Evolutionary conservation across 1,140 invertebrate species (phyloP).

Genomic region (Drosophila willistoni): DNA sequence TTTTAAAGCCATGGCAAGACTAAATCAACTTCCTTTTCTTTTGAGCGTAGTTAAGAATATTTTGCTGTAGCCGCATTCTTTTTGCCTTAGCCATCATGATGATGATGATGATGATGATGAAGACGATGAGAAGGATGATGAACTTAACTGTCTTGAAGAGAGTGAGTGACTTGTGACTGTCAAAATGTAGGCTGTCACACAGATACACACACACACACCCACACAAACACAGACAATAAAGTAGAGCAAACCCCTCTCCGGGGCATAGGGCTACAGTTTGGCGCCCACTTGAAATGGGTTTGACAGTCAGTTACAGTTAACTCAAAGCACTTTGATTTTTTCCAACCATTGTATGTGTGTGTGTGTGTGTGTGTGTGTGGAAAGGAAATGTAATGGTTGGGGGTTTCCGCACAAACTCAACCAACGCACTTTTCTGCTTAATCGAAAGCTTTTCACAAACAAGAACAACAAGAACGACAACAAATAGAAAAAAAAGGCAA

Average conservation of each 20-base stretch:
- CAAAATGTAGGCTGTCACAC: constrained; percentile 35
- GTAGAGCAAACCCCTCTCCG: neutral
- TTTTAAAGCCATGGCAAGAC: constrained; percentile 36
- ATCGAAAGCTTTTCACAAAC: constrained; percentile 34
- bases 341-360: constrained; percentile 23
- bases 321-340: constrained; percentile 41
- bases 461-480: constrained; percentile 17
- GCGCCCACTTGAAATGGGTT: constrained; percentile 56
- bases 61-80: constrained; percentile 19
- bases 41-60: constrained; percentile 43
- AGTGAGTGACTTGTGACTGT: constrained; percentile 44
- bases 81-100: neutral
- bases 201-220: neutral
- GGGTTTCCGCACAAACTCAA: constrained; percentile 37
- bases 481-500: constrained; percentile 14
- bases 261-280: constrained; percentile 40
- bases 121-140: neutral
- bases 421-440: constrained; percentile 40
- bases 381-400: neutral
- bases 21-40: constrained; percentile 48
- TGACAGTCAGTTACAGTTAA: constrained; percentile 47
- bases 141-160: constrained; percentile 13
- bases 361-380: constrained; percentile 8
- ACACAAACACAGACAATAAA: neutral
- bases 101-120: neutral